These are phyloP conservation scores for Circaetus cinerascens DNA, from an alignment of 2,113 vertebrate species.

Conservation along the genomic window DNA sequence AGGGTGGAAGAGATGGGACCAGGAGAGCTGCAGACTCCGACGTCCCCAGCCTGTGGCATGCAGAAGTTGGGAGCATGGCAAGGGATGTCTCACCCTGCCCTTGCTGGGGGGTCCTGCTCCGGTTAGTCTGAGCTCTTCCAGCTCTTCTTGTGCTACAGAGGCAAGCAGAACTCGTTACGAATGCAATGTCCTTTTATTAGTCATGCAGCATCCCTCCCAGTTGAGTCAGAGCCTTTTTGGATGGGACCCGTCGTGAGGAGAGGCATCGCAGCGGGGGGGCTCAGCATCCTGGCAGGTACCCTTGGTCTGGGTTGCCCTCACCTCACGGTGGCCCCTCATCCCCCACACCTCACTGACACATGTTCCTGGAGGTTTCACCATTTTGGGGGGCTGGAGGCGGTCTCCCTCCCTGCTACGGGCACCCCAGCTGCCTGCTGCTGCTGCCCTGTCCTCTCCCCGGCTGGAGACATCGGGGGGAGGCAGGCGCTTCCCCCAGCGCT, in stretches of 20 bases:
- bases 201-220: fast-evolving
- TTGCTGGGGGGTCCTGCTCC: background rate
- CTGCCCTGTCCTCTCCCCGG: background rate
- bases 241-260: fast-evolving
- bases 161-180: background rate
- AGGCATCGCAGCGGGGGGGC: background rate
- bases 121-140: background rate
- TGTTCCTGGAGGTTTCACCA: background rate
- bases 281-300: background rate
- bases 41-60: background rate
- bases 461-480: background rate
- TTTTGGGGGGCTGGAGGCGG: background rate
- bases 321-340: background rate
- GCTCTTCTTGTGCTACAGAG: background rate
- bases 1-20: background rate
- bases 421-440: background rate
- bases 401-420: background rate
- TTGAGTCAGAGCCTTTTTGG: background rate
- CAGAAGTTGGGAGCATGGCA: background rate
- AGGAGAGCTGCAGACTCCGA: background rate
- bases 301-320: background rate
- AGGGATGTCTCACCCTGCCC: background rate
- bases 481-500: background rate
- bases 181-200: background rate
- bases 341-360: background rate